Conservation (phyloP, 2,113 vertebrate species). For the Nyctibius bracteatus region DNA sequence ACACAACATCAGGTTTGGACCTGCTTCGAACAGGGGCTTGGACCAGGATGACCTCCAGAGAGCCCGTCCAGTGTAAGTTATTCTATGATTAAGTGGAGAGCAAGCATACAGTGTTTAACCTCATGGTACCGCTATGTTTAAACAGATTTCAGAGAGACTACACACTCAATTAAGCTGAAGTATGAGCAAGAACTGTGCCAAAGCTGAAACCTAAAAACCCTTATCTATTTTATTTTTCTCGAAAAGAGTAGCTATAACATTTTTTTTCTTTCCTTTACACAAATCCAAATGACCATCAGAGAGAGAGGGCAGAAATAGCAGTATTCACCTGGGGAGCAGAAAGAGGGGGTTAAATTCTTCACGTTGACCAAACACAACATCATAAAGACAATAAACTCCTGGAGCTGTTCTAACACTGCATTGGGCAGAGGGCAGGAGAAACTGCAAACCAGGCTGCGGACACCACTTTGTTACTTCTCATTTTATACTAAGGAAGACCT, state of each 20-base stretch:
- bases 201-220: not conserved
- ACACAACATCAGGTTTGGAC: not conserved
- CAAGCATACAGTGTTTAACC: not conserved
- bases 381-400: not conserved
- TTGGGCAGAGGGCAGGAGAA: conserved; percentile 37
- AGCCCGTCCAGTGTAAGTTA: not conserved
- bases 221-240: not conserved
- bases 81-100: not conserved
- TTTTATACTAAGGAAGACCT: not conserved
- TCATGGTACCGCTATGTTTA: not conserved
- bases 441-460: not conserved
- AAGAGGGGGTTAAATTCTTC: not conserved
- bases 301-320: not conserved
- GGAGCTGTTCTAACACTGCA: not conserved
- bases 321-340: not conserved
- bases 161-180: not conserved
- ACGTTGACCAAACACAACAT: fast-evolving
- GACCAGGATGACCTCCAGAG: not conserved
- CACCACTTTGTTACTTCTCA: not conserved
- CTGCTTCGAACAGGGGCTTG: not conserved
- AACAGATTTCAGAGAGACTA: not conserved
- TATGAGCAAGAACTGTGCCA: not conserved
- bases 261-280: not conserved
- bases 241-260: fast-evolving
- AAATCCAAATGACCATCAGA: not conserved